Percentiles rank a stretch among this genome's conserved stretches.
Evolutionary conservation across 2,113 vertebrate genomes (phyloP).

Genomic region (Trichomycterus rosablanca): DNA sequence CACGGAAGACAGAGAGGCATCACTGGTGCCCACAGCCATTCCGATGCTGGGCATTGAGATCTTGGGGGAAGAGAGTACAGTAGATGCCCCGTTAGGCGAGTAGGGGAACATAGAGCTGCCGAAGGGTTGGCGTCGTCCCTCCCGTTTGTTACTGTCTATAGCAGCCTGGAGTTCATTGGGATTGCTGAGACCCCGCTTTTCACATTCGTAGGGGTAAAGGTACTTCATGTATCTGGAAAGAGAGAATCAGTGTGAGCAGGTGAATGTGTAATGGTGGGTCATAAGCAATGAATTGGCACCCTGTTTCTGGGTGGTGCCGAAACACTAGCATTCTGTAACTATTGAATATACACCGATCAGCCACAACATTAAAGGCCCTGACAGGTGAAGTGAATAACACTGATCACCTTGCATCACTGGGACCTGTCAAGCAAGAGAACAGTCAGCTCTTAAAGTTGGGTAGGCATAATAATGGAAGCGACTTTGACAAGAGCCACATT

Average conservation of each 20-base stretch:
- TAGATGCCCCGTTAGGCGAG: constrained; percentile 81
- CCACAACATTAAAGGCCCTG: too few relatives aligned
- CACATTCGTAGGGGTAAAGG: constrained; percentile 95
- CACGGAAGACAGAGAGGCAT: constrained; percentile 68
- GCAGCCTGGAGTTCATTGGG: constrained; percentile 94
- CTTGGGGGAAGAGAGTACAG: constrained; percentile 86
- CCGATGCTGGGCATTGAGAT: constrained; percentile 71
- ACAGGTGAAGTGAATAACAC: too few relatives aligned
- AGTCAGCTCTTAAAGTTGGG: too few relatives aligned
- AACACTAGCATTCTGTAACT: too few relatives aligned
- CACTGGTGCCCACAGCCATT: constrained; percentile 76
- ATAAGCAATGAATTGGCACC: neutral
- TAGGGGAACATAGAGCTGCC: constrained; percentile 88
- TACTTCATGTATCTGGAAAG: constrained; percentile 94
- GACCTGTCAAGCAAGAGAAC: too few relatives aligned
- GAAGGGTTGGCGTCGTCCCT: constrained; percentile 89
- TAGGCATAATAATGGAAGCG: too few relatives aligned
- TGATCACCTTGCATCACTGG: too few relatives aligned
- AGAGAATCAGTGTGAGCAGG: neutral
- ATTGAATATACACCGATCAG: too few relatives aligned
- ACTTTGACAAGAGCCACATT: too few relatives aligned
- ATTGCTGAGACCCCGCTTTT: constrained; percentile 88
- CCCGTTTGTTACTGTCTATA: constrained; percentile 92
- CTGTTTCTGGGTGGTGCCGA: too few relatives aligned
- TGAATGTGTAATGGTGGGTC: neutral